These are phyloP conservation scores for Oscheius sp. DNA, from an alignment of 1,140 invertebrate species.

Conservation along the genomic window DNA sequence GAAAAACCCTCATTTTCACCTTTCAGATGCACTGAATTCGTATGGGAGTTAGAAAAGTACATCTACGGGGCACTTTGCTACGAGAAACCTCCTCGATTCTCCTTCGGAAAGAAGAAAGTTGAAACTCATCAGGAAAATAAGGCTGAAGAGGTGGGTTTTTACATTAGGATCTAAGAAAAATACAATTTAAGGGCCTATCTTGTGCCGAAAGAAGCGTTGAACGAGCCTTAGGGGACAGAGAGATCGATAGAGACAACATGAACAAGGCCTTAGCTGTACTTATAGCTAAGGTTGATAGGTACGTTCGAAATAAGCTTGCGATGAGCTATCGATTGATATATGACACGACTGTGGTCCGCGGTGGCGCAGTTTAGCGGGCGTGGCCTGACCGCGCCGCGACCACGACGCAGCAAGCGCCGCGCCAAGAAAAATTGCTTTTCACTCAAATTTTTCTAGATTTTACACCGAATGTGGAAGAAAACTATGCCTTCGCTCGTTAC, in stretches of 20 bases:
- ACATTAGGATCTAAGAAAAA: neutral
- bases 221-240: slow-evolving; percentile 25
- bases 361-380: too few species aligned
- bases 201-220: slow-evolving; percentile 28
- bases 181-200: slow-evolving; percentile 8
- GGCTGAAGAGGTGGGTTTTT: slow-evolving; percentile 23
- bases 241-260: slow-evolving; percentile 2
- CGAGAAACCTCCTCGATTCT: slow-evolving; percentile 30
- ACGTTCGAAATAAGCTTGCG: neutral
- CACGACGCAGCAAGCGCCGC: neutral
- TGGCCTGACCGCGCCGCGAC: too few species aligned
- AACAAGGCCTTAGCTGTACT: slow-evolving; percentile 31
- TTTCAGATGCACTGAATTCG: slow-evolving; percentile 31
- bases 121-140: slow-evolving; percentile 25
- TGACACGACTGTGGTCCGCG: too few species aligned
- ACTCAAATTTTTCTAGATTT: slow-evolving; percentile 23
- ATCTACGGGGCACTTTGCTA: slow-evolving; percentile 39
- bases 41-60: slow-evolving; percentile 39
- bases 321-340: too few species aligned
- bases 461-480: slow-evolving; percentile 16
- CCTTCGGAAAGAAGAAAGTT: slow-evolving; percentile 21
- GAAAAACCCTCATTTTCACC: neutral
- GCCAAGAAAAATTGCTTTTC: neutral
- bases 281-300: slow-evolving; percentile 34
- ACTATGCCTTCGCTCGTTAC: slow-evolving; percentile 19